Conservation (phyloP, 2,113 vertebrate species). For the Stictonetta naevosa region DNA sequence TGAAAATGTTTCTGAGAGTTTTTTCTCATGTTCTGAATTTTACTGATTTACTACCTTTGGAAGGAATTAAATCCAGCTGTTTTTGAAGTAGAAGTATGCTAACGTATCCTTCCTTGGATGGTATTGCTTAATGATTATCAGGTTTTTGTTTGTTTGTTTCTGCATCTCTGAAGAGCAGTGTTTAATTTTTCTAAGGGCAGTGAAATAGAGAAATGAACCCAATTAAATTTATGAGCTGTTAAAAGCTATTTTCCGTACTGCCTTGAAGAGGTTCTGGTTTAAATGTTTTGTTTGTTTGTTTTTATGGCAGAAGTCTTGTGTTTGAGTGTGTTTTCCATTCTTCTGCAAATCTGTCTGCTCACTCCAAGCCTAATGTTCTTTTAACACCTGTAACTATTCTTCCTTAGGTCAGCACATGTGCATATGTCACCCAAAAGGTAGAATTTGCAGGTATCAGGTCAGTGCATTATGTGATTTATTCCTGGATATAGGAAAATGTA, state of each 20-base stretch:
- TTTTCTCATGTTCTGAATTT: background rate
- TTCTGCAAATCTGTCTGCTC: background rate
- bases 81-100: background rate
- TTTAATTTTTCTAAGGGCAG: background rate
- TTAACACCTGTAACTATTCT: background rate
- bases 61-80: background rate
- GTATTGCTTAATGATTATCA: background rate
- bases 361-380: background rate
- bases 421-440: slow-evolving; percentile 97
- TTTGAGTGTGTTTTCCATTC: background rate
- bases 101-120: background rate
- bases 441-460: slow-evolving; percentile 98
- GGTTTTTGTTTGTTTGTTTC: background rate
- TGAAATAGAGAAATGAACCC: background rate
- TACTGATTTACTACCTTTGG: background rate
- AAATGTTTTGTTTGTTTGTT: background rate
- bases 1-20: background rate
- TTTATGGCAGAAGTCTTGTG: background rate
- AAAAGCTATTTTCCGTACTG: background rate
- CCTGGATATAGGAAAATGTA: background rate
- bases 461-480: background rate
- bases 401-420: slow-evolving; percentile 92
- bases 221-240: background rate
- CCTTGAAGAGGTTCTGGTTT: background rate
- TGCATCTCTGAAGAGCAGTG: background rate